Percentiles rank a stretch among this genome's conserved stretches.
Conservation (phyloP, 2,888 invertebrate genomes). For the Antheraea assamensis region DNA sequence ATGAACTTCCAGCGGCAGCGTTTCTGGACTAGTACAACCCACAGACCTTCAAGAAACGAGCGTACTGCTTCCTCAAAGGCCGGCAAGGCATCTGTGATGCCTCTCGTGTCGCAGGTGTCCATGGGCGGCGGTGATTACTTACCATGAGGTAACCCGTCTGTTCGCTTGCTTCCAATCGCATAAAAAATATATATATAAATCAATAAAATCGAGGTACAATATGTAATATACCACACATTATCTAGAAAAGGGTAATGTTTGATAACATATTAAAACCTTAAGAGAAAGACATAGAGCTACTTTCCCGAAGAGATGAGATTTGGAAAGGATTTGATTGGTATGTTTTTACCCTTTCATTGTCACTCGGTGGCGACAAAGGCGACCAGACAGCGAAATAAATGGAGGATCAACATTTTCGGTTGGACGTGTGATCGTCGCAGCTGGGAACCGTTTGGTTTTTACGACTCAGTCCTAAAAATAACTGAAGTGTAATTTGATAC, state of each 20-base stretch:
- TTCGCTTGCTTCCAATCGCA: no score
- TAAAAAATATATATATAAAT: no score
- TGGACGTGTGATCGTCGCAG: constrained; percentile 8
- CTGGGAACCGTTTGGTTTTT: not conserved
- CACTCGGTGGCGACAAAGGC: constrained; percentile 29
- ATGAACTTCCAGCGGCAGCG: no score
- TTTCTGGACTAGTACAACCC: no score
- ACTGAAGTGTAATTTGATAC: not conserved
- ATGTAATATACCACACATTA: not conserved
- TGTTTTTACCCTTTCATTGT: constrained; percentile 28
- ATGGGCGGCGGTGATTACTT: no score
- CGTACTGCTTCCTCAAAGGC: no score
- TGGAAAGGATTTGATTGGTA: not conserved
- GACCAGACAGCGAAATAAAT: constrained; percentile 20
- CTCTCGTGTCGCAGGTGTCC: no score
- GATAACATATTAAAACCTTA: not conserved
- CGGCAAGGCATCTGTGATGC: no score
- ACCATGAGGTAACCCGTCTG: no score
- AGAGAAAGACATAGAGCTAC: not conserved
- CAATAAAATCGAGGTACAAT: no score
- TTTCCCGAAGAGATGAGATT: not conserved
- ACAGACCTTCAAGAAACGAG: no score
- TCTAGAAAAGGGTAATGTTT: not conserved
- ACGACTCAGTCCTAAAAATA: not conserved
- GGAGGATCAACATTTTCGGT: constrained; percentile 18